A percentile compares a stretch with the other conserved stretches of the same genome.
These are phyloP conservation scores for Brachyrhaphis roseni DNA, from an alignment of 2,797 vertebrate species.

Conservation along the genomic window DNA sequence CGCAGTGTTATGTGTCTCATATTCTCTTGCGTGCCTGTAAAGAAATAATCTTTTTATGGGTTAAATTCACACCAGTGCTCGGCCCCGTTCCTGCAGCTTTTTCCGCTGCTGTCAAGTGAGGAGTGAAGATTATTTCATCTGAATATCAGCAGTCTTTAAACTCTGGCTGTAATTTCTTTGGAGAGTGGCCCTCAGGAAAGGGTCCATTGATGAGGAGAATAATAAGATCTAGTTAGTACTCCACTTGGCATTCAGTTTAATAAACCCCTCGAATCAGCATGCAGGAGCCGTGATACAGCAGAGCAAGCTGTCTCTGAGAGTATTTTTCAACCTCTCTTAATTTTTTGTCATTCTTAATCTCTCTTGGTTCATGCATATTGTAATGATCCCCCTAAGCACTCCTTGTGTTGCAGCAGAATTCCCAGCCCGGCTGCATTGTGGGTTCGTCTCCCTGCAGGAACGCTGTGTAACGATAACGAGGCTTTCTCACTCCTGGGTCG, in stretches of 20 bases:
- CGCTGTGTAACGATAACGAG: constrained; percentile 48
- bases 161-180: constrained; percentile 27
- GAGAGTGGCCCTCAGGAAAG: constrained; percentile 33
- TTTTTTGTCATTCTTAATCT: constrained; percentile 33
- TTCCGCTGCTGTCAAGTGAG: constrained; percentile 16
- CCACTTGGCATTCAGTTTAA: constrained; percentile 55
- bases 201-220: constrained; percentile 37
- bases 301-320: constrained; percentile 28
- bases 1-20: constrained; percentile 14
- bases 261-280: constrained; percentile 50
- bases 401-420: constrained; percentile 33
- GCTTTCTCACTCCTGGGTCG: constrained; percentile 33
- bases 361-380: constrained; percentile 23
- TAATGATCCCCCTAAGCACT: constrained; percentile 41
- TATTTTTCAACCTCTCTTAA: constrained; percentile 20
- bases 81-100: constrained; percentile 2
- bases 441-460: constrained; percentile 40
- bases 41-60: constrained; percentile 3
- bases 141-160: constrained; percentile 37
- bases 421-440: constrained; percentile 33
- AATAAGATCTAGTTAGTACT: constrained; percentile 31
- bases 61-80: constrained; percentile 22
- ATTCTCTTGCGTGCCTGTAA: constrained; percentile 1
- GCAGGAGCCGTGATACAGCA: constrained; percentile 32
- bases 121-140: constrained; percentile 38